A percentile compares a stretch with the other conserved stretches of the same genome.
phyloP scores from a whole-genome alignment of 2,797 vertebrate genomes.

The Amblyopsis hoosieri region DNA sequence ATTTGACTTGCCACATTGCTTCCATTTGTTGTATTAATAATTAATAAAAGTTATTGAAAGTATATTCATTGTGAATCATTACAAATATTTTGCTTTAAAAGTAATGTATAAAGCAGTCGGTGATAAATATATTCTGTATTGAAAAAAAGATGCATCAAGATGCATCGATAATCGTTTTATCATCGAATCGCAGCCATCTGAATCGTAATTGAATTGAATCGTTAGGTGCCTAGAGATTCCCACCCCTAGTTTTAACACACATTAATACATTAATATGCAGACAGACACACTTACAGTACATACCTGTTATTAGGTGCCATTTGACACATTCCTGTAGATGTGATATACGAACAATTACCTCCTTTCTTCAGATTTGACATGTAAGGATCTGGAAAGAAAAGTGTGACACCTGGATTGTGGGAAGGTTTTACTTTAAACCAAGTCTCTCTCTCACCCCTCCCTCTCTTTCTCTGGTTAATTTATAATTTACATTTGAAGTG shows the following conservation, averaged over 20 bases:
- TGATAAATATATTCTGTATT: too few species aligned
- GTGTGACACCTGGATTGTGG: constrained; percentile 63
- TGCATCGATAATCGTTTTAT: too few species aligned
- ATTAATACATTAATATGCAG: constrained; percentile 20
- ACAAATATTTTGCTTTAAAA: too few species aligned
- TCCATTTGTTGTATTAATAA: too few species aligned
- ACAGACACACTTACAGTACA: constrained; percentile 35
- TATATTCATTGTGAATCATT: too few species aligned
- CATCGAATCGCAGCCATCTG: too few species aligned
- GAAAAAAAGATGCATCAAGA: too few species aligned
- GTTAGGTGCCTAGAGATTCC: too few species aligned
- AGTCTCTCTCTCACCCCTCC: constrained; percentile 11
- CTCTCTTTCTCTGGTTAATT: constrained; percentile 1
- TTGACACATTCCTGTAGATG: constrained; percentile 69
- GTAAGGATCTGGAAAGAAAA: constrained; percentile 52
- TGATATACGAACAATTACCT: constrained; percentile 71
- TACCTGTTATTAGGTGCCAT: constrained; percentile 61
- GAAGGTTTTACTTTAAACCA: constrained; percentile 43
- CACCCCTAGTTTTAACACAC: background rate
- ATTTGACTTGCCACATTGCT: too few species aligned
- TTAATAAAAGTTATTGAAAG: too few species aligned
- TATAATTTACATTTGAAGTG: constrained; percentile 43
- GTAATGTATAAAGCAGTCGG: too few species aligned
- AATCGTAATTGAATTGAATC: too few species aligned
- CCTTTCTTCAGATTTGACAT: constrained; percentile 66